These are phyloP conservation scores for Popillia japonica DNA, from an alignment of 1,140 invertebrate species.

Conservation along the genomic window DNA sequence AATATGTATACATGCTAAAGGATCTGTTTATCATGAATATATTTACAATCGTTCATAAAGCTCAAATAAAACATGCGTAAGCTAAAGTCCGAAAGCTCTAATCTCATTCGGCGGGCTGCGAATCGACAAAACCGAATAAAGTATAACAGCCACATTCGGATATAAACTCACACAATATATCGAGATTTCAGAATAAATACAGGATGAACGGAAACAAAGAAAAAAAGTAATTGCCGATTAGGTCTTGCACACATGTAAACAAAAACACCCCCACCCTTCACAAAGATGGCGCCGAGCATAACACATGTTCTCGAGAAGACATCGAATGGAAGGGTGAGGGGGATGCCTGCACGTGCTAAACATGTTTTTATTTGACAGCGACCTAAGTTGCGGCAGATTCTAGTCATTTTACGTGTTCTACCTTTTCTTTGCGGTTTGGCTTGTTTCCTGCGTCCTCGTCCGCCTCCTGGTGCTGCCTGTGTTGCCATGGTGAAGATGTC, in stretches of 20 bases:
- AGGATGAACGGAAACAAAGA: neutral
- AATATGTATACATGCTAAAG: no score
- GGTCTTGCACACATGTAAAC: conserved; percentile 36
- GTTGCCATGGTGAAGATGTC: conserved; percentile 48
- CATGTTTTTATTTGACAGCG: conserved; percentile 6
- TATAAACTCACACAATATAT: neutral
- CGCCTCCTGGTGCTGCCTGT: conserved; percentile 46
- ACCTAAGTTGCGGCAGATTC: neutral
- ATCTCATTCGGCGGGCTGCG: neutral
- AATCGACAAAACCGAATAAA: neutral
- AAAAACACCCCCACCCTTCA: conserved; percentile 41
- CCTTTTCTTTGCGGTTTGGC: conserved; percentile 58
- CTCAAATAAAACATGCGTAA: no score
- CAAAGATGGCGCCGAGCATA: conserved; percentile 40
- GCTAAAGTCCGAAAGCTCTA: neutral
- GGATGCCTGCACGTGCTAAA: conserved; percentile 18
- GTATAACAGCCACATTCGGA: neutral
- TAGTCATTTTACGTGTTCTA: neutral
- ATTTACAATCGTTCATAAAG: no score
- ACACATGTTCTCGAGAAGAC: conserved; percentile 36
- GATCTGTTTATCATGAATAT: no score
- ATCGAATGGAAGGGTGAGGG: neutral
- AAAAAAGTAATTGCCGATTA: neutral
- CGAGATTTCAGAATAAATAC: neutral
- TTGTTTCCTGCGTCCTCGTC: conserved; percentile 57